A percentile compares a stretch with the other conserved stretches of the same genome.
Conservation (phyloP, 2,113 vertebrate genomes). For the Theristicus caerulescens region DNA sequence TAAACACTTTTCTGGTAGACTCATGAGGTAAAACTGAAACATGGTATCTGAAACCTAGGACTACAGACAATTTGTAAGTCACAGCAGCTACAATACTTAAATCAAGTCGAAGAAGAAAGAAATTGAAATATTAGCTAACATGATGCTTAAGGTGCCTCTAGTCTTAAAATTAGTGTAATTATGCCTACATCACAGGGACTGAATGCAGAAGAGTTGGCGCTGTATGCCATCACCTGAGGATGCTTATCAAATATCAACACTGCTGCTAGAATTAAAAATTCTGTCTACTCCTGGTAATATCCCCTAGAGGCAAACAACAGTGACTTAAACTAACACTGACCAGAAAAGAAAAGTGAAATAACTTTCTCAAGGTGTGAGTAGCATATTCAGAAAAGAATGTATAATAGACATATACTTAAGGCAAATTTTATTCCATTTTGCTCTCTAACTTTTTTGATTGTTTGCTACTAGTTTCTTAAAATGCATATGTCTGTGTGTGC, state of each 20-base stretch:
- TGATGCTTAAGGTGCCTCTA: neutral
- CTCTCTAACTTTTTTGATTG: neutral
- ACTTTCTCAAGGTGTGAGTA: neutral
- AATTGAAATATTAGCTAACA: neutral
- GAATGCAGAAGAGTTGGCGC: neutral
- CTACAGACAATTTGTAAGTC: neutral
- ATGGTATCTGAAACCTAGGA: neutral
- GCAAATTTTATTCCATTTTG: neutral
- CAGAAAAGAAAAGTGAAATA: neutral
- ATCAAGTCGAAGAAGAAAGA: neutral
- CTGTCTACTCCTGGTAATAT: neutral
- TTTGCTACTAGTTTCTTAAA: neutral
- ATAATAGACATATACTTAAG: neutral
- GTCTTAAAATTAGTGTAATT: neutral
- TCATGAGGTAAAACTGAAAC: neutral
- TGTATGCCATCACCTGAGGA: neutral
- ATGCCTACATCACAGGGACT: neutral
- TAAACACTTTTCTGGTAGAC: neutral
- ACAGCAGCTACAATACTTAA: neutral
- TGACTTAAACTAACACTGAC: neutral
- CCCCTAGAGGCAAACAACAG: neutral
- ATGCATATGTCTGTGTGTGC: rapidly evolving
- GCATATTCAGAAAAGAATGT: neutral
- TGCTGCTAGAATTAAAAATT: neutral
- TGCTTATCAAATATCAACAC: neutral